These are phyloP conservation scores for Petrolisthes manimaculis DNA, from an alignment of 2,888 invertebrate species.

Conservation along the genomic window DNA sequence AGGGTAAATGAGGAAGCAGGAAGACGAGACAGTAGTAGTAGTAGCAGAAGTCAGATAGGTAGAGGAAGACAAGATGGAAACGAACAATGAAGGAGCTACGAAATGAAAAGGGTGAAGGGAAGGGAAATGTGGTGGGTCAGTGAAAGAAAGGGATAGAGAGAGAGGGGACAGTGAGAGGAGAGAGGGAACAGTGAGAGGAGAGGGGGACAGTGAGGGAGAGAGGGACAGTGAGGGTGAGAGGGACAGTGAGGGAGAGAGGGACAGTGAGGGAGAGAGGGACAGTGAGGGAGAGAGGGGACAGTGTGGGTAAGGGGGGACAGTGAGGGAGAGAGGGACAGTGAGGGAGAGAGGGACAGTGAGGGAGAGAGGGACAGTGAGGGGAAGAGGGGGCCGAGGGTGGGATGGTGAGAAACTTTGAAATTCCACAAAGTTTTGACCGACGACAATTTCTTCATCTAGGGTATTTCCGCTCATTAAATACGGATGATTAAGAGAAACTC, in stretches of 20 bases:
- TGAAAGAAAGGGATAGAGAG: too few species aligned
- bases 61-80: neutral
- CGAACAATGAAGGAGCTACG: neutral
- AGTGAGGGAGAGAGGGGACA: neutral
- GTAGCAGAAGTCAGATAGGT: neutral
- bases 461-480: conserved; percentile 29
- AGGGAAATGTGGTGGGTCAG: too few species aligned
- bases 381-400: neutral
- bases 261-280: neutral
- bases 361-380: too few species aligned
- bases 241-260: too few species aligned
- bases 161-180: neutral
- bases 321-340: too few species aligned
- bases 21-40: neutral
- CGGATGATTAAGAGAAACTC: conserved; percentile 30
- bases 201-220: too few species aligned
- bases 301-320: neutral
- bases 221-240: too few species aligned
- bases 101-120: neutral
- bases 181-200: neutral
- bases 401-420: conserved; percentile 18
- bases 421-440: conserved; percentile 29
- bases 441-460: conserved; percentile 1
- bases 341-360: neutral
- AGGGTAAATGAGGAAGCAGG: neutral